These are phyloP conservation scores for Halocaridina rubra DNA, from an alignment of 2,888 invertebrate species.

Conservation along the genomic window DNA sequence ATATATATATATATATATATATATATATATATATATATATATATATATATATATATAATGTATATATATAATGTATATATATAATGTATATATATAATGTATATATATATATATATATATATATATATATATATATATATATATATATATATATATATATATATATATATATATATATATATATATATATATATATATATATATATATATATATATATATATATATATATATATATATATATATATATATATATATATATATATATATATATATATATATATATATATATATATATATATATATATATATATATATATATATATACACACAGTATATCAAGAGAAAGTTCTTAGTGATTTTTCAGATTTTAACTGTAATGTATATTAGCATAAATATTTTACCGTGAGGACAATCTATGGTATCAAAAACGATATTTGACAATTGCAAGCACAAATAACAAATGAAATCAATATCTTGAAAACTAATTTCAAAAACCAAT, in stretches of 20 bases:
- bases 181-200: neutral
- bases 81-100: slow-evolving; percentile 8
- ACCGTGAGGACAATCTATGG: no score
- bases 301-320: neutral
- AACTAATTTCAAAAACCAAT: no score
- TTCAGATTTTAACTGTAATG: no score
- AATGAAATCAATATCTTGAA: no score
- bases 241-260: neutral
- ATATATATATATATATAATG: neutral
- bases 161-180: neutral
- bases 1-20: neutral
- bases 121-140: slow-evolving; percentile 1
- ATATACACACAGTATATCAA: neutral
- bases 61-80: neutral
- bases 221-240: neutral
- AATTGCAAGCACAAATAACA: no score
- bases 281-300: slow-evolving; percentile 8
- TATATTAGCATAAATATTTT: no score
- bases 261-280: slow-evolving; percentile 8
- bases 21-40: neutral
- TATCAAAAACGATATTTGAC: no score
- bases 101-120: slow-evolving; percentile 8
- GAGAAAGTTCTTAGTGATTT: no score
- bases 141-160: neutral
- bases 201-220: neutral